These are phyloP conservation scores for Lysiphlebus fabarum DNA, from an alignment of 1,140 invertebrate species.

Conservation along the genomic window DNA sequence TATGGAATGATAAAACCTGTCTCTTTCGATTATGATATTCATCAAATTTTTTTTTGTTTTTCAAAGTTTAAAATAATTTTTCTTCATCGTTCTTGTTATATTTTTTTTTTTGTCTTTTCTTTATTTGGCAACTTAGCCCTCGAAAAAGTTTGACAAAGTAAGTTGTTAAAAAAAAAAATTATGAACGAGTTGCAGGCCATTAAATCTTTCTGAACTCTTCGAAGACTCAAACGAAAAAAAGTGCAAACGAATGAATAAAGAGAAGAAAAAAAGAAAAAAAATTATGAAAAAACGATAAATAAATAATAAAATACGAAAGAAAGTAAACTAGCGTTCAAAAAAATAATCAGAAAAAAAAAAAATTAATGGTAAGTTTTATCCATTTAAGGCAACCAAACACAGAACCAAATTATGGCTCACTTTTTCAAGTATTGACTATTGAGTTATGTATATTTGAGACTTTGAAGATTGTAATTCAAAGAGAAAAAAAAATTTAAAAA, in stretches of 20 bases:
- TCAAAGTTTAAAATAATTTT: neutral
- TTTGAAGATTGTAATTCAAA: too few relatives aligned
- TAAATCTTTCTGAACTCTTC: constrained; percentile 19
- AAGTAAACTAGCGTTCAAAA: too few relatives aligned
- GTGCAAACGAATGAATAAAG: neutral
- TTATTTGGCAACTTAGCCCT: neutral
- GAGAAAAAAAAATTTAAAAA: too few relatives aligned
- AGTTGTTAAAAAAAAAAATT: constrained; percentile 4
- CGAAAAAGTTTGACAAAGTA: too few relatives aligned
- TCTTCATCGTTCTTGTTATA: neutral
- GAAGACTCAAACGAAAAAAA: constrained; percentile 7
- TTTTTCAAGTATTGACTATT: too few relatives aligned
- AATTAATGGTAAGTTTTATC: too few relatives aligned
- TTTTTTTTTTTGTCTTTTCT: neutral
- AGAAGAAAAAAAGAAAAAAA: constrained; percentile 13
- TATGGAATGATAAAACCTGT: neutral
- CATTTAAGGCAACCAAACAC: too few relatives aligned
- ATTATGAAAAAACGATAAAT: neutral
- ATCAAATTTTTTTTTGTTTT: constrained; percentile 2
- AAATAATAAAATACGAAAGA: too few relatives aligned
- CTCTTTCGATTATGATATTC: constrained; percentile 16
- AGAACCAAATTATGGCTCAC: too few relatives aligned
- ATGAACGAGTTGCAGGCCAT: constrained; percentile 16
- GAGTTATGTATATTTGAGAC: too few relatives aligned
- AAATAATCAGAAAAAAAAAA: too few relatives aligned